Conservation (phyloP, 2,113 vertebrate genomes). For the Entelurus aequoreus region DNA sequence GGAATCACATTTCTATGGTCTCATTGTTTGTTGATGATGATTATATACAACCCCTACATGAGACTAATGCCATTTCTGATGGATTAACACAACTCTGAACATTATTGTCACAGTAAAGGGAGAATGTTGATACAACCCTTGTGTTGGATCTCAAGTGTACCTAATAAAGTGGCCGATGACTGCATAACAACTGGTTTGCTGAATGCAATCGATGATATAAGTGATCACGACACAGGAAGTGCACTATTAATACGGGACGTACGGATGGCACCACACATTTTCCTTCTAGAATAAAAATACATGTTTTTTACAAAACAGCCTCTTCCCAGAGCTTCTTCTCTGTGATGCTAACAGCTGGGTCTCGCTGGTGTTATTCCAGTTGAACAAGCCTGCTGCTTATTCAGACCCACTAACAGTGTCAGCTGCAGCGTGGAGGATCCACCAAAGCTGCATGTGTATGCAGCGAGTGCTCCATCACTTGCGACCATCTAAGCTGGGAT, state of each 20-base stretch:
- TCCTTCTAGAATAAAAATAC: not conserved
- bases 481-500: conserved; percentile 56
- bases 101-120: no score
- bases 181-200: no score
- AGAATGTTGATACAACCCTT: no score
- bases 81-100: no score
- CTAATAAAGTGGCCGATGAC: no score
- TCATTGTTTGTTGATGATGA: no score
- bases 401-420: conserved; percentile 56
- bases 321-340: conserved; percentile 1
- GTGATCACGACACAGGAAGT: not conserved
- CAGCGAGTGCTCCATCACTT: conserved; percentile 30
- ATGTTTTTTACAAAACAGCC: conserved; percentile 2
- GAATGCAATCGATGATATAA: no score
- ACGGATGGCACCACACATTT: no score
- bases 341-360: conserved; percentile 10
- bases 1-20: no score
- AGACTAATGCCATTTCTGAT: no score
- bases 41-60: no score
- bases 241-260: not conserved
- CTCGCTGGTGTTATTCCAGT: conserved; percentile 53
- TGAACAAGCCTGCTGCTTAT: conserved; percentile 55
- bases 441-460: conserved; percentile 9
- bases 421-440: conserved; percentile 21
- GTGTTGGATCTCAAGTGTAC: no score